These are phyloP conservation scores for Drosophila kepulauana DNA, from an alignment of 1,140 invertebrate species.

Conservation along the genomic window DNA sequence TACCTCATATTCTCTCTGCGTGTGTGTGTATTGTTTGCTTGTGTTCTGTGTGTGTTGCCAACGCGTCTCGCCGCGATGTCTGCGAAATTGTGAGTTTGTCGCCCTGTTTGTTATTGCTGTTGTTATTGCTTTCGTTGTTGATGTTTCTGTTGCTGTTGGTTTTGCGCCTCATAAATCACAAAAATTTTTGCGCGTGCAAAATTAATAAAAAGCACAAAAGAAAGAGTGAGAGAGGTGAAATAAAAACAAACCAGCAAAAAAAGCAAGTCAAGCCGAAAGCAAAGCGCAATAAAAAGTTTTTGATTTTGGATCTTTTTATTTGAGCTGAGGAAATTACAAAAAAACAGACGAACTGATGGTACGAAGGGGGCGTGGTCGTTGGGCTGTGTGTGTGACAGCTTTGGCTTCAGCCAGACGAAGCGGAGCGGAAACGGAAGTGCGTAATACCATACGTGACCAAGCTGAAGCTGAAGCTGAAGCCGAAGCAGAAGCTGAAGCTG, in stretches of 20 bases:
- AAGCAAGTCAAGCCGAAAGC: constrained; percentile 24
- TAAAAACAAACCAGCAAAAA: neutral
- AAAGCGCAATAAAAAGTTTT: constrained; percentile 76
- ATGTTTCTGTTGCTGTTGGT: constrained; percentile 49
- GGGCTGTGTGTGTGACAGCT: constrained; percentile 4
- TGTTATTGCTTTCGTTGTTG: constrained; percentile 56
- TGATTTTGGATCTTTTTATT: constrained; percentile 69
- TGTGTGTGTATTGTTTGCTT: neutral
- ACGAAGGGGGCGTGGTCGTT: neutral
- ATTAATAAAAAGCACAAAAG: constrained; percentile 48
- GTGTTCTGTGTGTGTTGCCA: constrained; percentile 29
- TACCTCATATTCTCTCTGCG: neutral
- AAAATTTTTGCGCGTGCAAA: constrained; percentile 74
- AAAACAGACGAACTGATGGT: neutral
- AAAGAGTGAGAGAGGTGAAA: constrained; percentile 8
- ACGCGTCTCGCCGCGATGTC: constrained; percentile 52
- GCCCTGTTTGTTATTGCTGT: constrained; percentile 28
- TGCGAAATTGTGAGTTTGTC: constrained; percentile 61
- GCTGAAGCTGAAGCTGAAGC: constrained; percentile 1
- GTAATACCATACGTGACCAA: constrained; percentile 75
- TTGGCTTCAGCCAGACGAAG: constrained; percentile 11
- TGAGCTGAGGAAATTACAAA: constrained; percentile 61
- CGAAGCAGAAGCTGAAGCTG: neutral
- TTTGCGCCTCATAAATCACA: constrained; percentile 78
- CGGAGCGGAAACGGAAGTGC: constrained; percentile 79